Percentiles rank a stretch among this genome's conserved stretches.
Evolutionary conservation across 2,113 vertebrate species (phyloP).

Genomic region (Thinocorus orbignyianus): DNA sequence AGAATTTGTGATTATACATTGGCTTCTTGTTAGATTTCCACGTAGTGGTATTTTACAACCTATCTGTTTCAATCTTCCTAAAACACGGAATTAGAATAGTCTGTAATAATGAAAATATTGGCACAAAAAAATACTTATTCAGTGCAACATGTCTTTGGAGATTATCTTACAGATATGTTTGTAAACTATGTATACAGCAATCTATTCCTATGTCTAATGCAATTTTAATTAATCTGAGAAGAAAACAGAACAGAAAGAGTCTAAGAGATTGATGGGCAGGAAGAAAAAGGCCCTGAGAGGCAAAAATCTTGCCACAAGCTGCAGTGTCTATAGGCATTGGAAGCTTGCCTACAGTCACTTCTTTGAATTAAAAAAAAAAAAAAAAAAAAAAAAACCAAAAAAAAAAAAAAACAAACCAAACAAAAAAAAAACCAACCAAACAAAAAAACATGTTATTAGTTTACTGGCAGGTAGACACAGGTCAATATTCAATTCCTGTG

Average conservation of each 20-base stretch:
- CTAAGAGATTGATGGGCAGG: not conserved
- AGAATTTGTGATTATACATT: not conserved
- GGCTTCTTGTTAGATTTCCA: not conserved
- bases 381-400: not conserved
- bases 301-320: not conserved
- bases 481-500: not conserved
- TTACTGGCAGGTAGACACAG: not conserved
- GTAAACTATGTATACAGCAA: not conserved
- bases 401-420: not conserved
- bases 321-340: not conserved
- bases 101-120: conserved; percentile 5
- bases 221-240: conserved; percentile 1
- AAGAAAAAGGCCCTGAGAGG: not conserved
- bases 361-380: not conserved
- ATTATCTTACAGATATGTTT: not conserved
- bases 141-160: not conserved
- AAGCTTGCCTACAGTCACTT: not conserved
- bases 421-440: no score
- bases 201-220: conserved; percentile 7
- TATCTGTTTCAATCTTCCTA: not conserved
- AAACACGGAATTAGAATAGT: not conserved
- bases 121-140: not conserved
- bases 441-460: not conserved
- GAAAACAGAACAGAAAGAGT: not conserved
- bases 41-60: not conserved